A percentile compares a stretch with the other conserved stretches of the same genome.
Conservation (phyloP, 2,113 vertebrate species). For the Coracopsis vasa region DNA sequence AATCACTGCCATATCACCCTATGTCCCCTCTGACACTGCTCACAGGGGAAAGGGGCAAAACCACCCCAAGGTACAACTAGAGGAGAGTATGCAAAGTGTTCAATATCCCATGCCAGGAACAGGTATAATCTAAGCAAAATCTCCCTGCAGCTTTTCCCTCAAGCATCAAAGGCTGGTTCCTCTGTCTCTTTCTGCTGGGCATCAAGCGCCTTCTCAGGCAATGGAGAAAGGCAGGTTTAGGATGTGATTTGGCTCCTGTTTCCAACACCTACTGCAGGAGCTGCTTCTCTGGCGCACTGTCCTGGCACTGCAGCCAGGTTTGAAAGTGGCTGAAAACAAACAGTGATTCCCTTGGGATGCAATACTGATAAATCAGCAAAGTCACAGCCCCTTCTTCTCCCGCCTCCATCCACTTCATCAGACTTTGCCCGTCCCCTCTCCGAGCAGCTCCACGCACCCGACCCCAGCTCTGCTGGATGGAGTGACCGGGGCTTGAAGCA, state of each 20-base stretch:
- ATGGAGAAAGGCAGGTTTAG: neutral
- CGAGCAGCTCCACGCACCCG: neutral
- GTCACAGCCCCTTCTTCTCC: neutral
- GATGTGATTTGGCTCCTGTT: neutral
- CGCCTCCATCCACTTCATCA: neutral
- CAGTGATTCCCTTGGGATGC: neutral
- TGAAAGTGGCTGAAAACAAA: neutral
- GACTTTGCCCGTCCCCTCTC: neutral
- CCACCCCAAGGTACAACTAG: fast-evolving
- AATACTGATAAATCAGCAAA: neutral
- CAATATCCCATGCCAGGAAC: neutral
- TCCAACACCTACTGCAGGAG: neutral
- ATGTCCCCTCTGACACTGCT: neutral
- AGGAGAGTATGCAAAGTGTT: neutral
- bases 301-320: neutral
- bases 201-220: neutral
- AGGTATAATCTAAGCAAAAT: neutral
- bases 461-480: neutral
- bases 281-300: neutral
- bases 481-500: neutral
- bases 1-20: fast-evolving
- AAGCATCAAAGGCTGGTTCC: neutral
- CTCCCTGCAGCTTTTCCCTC: neutral
- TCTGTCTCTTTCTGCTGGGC: neutral
- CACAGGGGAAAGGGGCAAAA: neutral